Evolutionary conservation across 2,888 invertebrate genomes (phyloP), one percentile per base, ranked within the genome.

Genomic region (Crepidodera aurea): DNA sequence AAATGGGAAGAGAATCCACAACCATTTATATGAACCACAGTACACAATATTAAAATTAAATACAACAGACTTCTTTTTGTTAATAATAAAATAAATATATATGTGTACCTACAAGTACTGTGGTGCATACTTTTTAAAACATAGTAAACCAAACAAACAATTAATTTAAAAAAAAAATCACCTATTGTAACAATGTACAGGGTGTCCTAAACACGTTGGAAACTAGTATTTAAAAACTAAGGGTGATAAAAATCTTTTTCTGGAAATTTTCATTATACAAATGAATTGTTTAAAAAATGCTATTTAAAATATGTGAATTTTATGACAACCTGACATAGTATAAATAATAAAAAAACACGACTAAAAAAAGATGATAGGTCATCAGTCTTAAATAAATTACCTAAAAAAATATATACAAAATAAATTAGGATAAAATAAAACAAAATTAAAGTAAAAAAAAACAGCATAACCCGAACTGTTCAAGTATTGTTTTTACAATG

Each of bases 341-440:
- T 29, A 29, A 29, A 5, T 29, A 10, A 34, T 12, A 34, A 22
- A 34, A 62, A 68, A 48, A 64, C 59, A 66, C 60, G 63, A n/a
- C 12, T 34, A 34, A 72, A 68, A 70, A 72, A 73, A 73, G 74
- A 76, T 76, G 74, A 76, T 73, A 72, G 65, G 69, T 73, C 77
- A 77, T 78, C 78, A 78, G 78, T 79, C 78, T 78, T 78, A 78
- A 78, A 76, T 77, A 78, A 78, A 77, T 75, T 75, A 74, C 72
- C 71, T 74, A 73, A 75, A 75, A 74, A 75, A 68, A 69, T 74
- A 74, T 69, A 68, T 68, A 69, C 62, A 71, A 69, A 67, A 72
- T 70, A 70, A 68, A 58, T 60, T 51, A 65, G 55, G 50, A 59
- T 37, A 29, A 68, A 66, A 51, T 10, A 39, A 58, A 60, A 59